Percentiles rank a stretch among this genome's conserved stretches.
phyloP scores from a whole-genome alignment of 2,797 vertebrate species.

The Gobio occitaniae region DNA sequence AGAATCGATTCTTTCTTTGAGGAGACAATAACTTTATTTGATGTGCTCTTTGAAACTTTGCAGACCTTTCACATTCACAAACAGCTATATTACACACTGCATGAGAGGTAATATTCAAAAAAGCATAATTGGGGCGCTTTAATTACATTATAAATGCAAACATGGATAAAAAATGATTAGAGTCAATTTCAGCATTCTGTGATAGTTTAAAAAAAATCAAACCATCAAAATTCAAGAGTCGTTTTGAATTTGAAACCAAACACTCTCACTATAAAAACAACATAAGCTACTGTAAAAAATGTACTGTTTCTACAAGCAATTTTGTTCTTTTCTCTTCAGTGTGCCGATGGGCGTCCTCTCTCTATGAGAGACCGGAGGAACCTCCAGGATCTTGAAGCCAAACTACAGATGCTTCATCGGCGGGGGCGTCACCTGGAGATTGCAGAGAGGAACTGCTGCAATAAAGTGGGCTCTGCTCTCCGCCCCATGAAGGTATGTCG shows the following conservation, averaged over 20 bases:
- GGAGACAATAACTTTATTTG: too few relatives aligned
- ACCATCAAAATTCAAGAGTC: not conserved
- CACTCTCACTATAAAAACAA: not conserved
- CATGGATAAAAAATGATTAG: too few relatives aligned
- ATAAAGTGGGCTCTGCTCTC: slow-evolving; percentile 88
- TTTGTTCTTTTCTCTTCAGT: slow-evolving; percentile 75
- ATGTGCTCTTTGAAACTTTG: too few relatives aligned
- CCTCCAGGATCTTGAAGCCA: slow-evolving; percentile 91
- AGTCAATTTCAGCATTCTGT: too few relatives aligned
- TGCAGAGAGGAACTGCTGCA: slow-evolving; percentile 93
- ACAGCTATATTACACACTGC: too few relatives aligned
- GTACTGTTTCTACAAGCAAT: not conserved
- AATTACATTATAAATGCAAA: too few relatives aligned
- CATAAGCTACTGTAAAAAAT: not conserved
- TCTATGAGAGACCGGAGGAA: slow-evolving; percentile 85
- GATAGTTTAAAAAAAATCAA: not conserved
- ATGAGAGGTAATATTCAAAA: too few relatives aligned
- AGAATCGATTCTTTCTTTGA: too few relatives aligned
- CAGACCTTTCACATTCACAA: too few relatives aligned
- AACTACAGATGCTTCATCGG: slow-evolving; percentile 84
- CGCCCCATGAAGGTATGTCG: slow-evolving; percentile 90
- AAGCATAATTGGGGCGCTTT: too few relatives aligned
- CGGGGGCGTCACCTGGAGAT: slow-evolving; percentile 90
- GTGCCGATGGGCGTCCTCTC: slow-evolving; percentile 92
- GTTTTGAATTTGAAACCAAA: not conserved